A percentile compares a stretch with the other conserved stretches of the same genome.
Conservation (phyloP, 1,140 invertebrate genomes). For the Drosophila pachea region DNA sequence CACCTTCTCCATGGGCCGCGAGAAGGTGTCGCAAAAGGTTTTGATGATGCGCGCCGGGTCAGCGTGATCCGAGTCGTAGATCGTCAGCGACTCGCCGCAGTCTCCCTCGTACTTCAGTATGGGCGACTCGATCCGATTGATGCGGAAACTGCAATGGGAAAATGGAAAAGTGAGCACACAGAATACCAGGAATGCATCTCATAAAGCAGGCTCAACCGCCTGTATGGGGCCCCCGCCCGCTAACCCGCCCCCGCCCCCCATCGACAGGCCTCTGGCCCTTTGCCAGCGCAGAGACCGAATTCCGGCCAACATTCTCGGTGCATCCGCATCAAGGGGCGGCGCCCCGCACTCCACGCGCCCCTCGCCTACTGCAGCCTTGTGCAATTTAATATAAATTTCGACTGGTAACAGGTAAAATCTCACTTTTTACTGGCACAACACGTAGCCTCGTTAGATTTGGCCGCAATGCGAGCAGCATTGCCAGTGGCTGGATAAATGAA, state of each 20-base stretch:
- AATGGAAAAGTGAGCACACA: background rate
- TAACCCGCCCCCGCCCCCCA: constrained; percentile 3
- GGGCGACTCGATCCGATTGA: constrained; percentile 92
- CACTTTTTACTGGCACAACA: constrained; percentile 37
- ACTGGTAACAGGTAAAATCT: constrained; percentile 66
- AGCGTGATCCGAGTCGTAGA: constrained; percentile 91
- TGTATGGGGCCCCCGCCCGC: too few species aligned
- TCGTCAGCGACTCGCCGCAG: constrained; percentile 91
- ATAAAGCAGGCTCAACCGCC: constrained; percentile 29
- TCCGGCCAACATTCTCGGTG: constrained; percentile 10
- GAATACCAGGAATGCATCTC: background rate
- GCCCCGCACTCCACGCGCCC: background rate
- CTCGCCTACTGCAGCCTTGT: constrained; percentile 5
- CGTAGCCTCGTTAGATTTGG: constrained; percentile 54
- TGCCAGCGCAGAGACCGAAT: constrained; percentile 11
- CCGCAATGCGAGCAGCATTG: constrained; percentile 53
- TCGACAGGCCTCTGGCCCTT: constrained; percentile 23
- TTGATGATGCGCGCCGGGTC: constrained; percentile 93
- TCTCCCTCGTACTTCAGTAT: constrained; percentile 91
- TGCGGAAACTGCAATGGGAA: constrained; percentile 85
- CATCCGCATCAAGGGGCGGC: constrained; percentile 5
- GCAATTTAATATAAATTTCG: constrained; percentile 72
- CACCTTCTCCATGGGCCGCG: constrained; percentile 93
- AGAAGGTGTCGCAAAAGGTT: constrained; percentile 95
- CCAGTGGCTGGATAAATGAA: constrained; percentile 32